Evolutionary conservation across 2,797 vertebrate species (phyloP), one percentile per base, ranked within the genome.

Genomic region (Halcyon chelicuti): DNA sequence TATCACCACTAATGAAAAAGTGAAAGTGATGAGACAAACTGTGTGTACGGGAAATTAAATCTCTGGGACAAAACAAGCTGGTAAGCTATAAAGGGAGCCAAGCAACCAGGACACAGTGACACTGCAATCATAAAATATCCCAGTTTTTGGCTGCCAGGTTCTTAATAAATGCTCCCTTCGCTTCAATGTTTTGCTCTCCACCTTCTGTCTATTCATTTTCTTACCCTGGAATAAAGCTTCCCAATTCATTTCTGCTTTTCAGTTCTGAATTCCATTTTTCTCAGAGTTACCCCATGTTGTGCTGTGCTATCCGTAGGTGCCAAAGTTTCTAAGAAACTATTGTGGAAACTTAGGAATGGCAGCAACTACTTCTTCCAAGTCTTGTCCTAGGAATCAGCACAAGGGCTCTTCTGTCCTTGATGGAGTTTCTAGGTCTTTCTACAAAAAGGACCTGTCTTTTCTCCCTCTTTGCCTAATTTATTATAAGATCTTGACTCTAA

Each of bases 1-100:
- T 29, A 63, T 82, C 60, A 31, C 11, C 0, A 0, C 29, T 78
- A 80, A 83, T 62, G 57, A 86, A 91, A 86, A 68, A 35, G 22
- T 39, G 13, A 55, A 86, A 63, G n/a, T 65, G 67, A 85, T 90
- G 58, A 85, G 63, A 42, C 70, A 86, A 94, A 88, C 35, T 78
- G 29, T 57, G 29, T 91, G 33, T 63, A 67, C 1, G 10, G 63
- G 52, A 96, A 92, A 94, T 95, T 81, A 81, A 87, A 82, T 79
- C 26, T 90, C 57, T 61, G 66, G 49, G 90, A 95, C 44, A 86
- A 95, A 95, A 81, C 85, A 95, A 91, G 70, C 55, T 91, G 44
- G 66, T 66, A 76, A 93, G 25, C 51, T 74, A 82, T 40, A 96
- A 73, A 55, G 12, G 3, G 29, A 90, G 91, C 74, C 90, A 94